Evolutionary conservation across 1,140 invertebrate species (phyloP), one percentile per base, ranked within the genome.

Genomic region (Neelides sp.): DNA sequence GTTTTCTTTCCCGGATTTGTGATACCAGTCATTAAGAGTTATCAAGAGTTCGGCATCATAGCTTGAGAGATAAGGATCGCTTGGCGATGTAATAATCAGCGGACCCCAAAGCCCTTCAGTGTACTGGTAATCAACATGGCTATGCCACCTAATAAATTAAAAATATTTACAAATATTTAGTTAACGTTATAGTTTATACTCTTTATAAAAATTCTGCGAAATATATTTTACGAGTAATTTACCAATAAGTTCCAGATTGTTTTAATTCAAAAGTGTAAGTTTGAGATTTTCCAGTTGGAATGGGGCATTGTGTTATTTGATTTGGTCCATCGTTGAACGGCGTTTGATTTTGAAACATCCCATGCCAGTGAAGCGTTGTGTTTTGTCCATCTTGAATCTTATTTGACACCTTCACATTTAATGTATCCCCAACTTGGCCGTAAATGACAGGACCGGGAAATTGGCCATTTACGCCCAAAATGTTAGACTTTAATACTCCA

Each of bases 241-340:
- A 56, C 54, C 54, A 56, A 36, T 26, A 52, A 1, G 54, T 56
- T 4, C 54, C 54, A 1, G 35, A 17, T 37, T 56, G 54, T 1
- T 26, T 7, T 20, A 56, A 27, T 1, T 30, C 20, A 19, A 56
- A 48, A 1, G 20, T n/a, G 40, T 56, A 56, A 1, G 19, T 34
- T 27, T 42, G 36, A 4, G 43, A 41, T 23, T 42, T 20, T 1
- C 39, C 44, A 40, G 23, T 15, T 7, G 48, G 17, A 20, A 56
- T 45, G 1, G 35, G 26, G 22, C 54, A 56, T 19, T 56, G 54
- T 17, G 43, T 50, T 4, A 56, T 32, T 23, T 32, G 24, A 17
- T 27, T 42, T 22, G 49, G 28, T 1, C 54, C 54, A 35, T 56
- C 54, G 15, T 48, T 37, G 28, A 51, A 48, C 4, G 26, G 24